phyloP scores from a whole-genome alignment of 2,888 invertebrate species.

The Flabesymbios commensalis region DNA sequence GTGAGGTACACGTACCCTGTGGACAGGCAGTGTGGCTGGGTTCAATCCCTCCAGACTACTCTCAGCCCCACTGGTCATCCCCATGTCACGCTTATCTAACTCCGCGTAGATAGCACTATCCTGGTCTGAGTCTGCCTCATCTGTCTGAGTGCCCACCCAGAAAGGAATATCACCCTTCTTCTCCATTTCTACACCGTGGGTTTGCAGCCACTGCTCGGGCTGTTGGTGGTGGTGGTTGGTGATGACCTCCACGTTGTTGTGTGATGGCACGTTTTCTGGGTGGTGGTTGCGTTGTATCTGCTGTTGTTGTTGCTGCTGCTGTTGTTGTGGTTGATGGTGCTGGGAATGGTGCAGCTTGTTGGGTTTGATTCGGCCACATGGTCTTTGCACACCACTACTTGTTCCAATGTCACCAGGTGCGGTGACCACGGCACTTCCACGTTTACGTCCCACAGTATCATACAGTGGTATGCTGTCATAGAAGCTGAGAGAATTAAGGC shows the following conservation, averaged over 20 bases:
- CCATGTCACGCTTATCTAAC: neutral
- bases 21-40: too few relatives aligned
- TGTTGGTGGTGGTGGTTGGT: too few relatives aligned
- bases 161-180: neutral
- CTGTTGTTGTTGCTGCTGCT: too few relatives aligned
- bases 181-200: too few relatives aligned
- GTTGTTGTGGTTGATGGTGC: neutral
- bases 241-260: too few relatives aligned
- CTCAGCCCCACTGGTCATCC: too few relatives aligned
- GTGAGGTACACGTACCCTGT: neutral
- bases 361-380: neutral
- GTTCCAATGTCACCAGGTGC: neutral
- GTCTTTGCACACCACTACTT: neutral
- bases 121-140: neutral
- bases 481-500: conserved; percentile 29
- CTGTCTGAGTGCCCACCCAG: neutral
- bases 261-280: too few relatives aligned
- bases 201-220: too few relatives aligned
- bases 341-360: neutral
- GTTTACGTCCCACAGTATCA: conserved; percentile 21
- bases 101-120: conserved; percentile 6
- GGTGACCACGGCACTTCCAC: neutral
- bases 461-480: conserved; percentile 35
- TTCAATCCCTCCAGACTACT: too few relatives aligned
- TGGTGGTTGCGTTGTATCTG: too few relatives aligned